Base-by-base conservation (phyloP, 2,113 vertebrate species). In the Myiozetetes cayanensis region DNA sequence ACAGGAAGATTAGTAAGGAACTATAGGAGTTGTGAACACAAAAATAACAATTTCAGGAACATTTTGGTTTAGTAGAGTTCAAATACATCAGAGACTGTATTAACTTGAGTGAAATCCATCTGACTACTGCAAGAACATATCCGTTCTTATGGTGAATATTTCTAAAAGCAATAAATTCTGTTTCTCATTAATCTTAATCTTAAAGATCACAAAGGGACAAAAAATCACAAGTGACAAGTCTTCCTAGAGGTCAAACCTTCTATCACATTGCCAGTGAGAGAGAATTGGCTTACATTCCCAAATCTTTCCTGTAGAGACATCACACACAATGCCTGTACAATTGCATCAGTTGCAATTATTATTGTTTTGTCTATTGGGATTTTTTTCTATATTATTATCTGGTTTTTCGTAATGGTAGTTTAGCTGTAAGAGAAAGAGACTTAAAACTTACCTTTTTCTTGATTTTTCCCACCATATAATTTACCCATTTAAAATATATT, bases 401-500 rank as follows among this genome's bases (percentile, higher is more conserved):
- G 9, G 3, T 80, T 90, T 88, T 37, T 41, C 43, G 33, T 72
- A 66, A 49, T 35, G 2, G 1, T 10, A 63, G 55, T 79, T 85
- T 87, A 79, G 44, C 19, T 74, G 17, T n/a, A 71, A 76, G 14
- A 75, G n/a, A 73, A 77, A 35, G 23, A 30, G 3, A 80, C 68
- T 76, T 59, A 85, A 55, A 14, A 33, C 12, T 83, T 59, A 86
- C 30, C 7, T 68, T 93, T 67, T 87, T 49, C 12, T 81, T 85
- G 9, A 44, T 44, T 80, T 59, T 67, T 70, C 25, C 24, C 17
- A 31, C 11, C 14, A 27, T 46, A 37, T 76, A 92, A 85, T 85
- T 93, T 87, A 56, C 21, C 44, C 43, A 67, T 90, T 89, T 84
- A 88, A 90, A 89, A 95, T 63, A 25, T 86, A 79, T 90, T 85